Conservation (phyloP, 2,888 invertebrate genomes). For the Alloplasta piceator region DNA sequence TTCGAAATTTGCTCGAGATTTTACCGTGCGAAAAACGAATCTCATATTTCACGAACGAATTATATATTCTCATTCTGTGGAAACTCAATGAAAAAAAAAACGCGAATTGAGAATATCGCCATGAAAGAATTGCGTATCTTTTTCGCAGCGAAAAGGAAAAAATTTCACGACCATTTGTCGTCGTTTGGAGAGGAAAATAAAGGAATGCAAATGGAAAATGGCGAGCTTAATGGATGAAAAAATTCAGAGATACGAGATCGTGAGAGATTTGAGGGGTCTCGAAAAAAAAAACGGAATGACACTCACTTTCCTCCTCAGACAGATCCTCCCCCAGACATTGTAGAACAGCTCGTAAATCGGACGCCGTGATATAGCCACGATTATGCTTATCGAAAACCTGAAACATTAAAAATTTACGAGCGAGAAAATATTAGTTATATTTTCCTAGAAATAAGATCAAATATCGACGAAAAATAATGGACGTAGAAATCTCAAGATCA, state of each 20-base stretch:
- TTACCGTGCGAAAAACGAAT: no score
- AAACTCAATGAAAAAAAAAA: slow-evolving; percentile 26
- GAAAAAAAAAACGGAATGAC: slow-evolving; percentile 37
- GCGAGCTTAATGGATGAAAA: background rate
- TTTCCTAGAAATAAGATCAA: slow-evolving; percentile 10
- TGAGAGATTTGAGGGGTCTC: background rate
- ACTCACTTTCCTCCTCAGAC: slow-evolving; percentile 95
- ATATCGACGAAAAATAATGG: background rate
- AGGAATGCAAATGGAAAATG: background rate
- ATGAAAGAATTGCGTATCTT: background rate
- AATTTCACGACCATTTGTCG: background rate
- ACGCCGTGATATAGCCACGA: slow-evolving; percentile 95
- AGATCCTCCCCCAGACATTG: slow-evolving; percentile 95
- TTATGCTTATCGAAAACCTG: slow-evolving; percentile 94
- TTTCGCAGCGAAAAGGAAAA: background rate
- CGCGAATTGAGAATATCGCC: slow-evolving; percentile 7
- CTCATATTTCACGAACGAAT: no score
- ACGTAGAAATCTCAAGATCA: background rate
- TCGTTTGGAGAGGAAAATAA: background rate
- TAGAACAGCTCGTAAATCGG: slow-evolving; percentile 93
- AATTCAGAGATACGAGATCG: background rate
- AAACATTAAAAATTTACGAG: slow-evolving; percentile 63
- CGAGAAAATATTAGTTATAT: slow-evolving; percentile 14
- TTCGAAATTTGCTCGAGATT: no score
- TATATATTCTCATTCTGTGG: background rate